Evolutionary conservation across 2,797 vertebrate genomes (phyloP).

Genomic region (Cryptoblepharus egeriae): DNA sequence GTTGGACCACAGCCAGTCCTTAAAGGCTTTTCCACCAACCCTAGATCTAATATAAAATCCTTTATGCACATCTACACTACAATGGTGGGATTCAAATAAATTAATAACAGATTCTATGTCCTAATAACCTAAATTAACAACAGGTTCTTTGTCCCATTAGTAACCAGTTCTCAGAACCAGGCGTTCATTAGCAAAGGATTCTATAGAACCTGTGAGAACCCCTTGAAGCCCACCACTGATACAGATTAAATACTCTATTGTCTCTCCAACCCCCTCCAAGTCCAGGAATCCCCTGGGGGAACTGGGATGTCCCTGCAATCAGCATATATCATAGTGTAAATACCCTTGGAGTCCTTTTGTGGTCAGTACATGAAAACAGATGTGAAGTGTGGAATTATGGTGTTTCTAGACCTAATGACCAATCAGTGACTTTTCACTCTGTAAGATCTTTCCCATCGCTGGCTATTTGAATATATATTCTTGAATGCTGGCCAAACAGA

Average conservation of each 20-base stretch:
- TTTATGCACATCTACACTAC: not conserved
- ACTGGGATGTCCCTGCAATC: not conserved
- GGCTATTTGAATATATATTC: not conserved
- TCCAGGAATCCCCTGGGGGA: not conserved
- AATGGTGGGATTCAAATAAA: too few relatives aligned
- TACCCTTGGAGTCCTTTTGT: too few relatives aligned
- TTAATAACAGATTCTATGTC: too few relatives aligned
- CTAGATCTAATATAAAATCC: not conserved
- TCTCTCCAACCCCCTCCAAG: too few relatives aligned
- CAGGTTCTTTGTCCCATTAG: too few relatives aligned
- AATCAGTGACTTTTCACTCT: constrained; percentile 37
- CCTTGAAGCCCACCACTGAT: too few relatives aligned
- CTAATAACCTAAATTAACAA: too few relatives aligned
- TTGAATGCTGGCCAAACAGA: constrained; percentile 32
- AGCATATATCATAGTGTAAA: not conserved
- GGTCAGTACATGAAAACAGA: not conserved
- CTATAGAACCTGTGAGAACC: too few relatives aligned
- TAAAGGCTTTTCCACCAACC: not conserved
- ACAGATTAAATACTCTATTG: too few relatives aligned
- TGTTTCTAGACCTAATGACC: constrained; percentile 20
- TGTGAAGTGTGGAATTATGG: too few relatives aligned
- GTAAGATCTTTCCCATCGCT: constrained; percentile 39
- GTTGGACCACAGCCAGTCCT: not conserved
- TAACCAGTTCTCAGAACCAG: too few relatives aligned
- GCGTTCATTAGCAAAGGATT: too few relatives aligned